A percentile compares a stretch with the other conserved stretches of the same genome.
Conservation (phyloP, 1,140 invertebrate genomes). For the Macrotrachela quadricornifera region DNA sequence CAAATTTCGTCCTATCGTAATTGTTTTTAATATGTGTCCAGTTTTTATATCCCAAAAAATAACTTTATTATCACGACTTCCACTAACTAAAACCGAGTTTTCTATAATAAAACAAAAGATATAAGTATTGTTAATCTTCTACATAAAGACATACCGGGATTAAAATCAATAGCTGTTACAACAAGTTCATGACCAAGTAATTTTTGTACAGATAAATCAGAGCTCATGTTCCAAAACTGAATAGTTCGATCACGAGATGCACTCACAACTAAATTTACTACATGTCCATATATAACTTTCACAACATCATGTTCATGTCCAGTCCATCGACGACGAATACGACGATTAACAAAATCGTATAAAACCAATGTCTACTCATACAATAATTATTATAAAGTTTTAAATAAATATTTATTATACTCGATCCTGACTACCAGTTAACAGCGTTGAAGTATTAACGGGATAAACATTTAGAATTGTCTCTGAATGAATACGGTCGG, state of each 20-base stretch:
- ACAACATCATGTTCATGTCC: conserved; percentile 21
- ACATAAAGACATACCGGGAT: conserved; percentile 13
- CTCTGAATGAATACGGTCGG: too few relatives aligned
- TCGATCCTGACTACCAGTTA: too few relatives aligned
- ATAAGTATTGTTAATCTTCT: neutral
- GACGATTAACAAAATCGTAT: conserved; percentile 17
- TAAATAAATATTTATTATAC: too few relatives aligned
- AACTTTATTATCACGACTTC: conserved; percentile 24
- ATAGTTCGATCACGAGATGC: conserved; percentile 22
- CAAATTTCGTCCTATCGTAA: conserved; percentile 22
- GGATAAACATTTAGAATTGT: too few relatives aligned
- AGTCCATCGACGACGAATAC: conserved; percentile 15
- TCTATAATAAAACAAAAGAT: conserved; percentile 13
- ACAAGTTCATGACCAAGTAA: conserved; percentile 20
- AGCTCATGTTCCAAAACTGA: conserved; percentile 18
- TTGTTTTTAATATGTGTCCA: conserved; percentile 15
- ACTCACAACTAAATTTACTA: conserved; percentile 18
- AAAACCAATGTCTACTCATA: conserved; percentile 16
- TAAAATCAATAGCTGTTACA: conserved; percentile 18
- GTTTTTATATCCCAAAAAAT: conserved; percentile 24
- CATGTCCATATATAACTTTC: conserved; percentile 17
- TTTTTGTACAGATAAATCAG: conserved; percentile 11
- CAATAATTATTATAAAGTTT: too few relatives aligned
- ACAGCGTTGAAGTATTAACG: too few relatives aligned
- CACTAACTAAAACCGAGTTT: conserved; percentile 18